Conservation (phyloP, 2,888 invertebrate genomes). For the Euplagia quadripunctaria region DNA sequence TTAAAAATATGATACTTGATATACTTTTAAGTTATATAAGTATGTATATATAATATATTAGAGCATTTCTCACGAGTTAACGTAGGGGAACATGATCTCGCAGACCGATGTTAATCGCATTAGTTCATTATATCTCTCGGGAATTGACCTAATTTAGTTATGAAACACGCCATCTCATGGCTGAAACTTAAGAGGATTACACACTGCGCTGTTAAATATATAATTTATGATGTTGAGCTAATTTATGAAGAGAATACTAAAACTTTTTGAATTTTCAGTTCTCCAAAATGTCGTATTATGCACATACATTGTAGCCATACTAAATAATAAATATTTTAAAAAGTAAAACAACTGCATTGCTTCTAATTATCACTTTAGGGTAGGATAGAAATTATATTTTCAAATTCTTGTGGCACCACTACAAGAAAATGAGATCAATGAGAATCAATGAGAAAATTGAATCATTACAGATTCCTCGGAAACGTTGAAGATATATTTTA, state of each 20-base stretch:
- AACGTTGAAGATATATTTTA: too few relatives aligned
- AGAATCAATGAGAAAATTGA: too few relatives aligned
- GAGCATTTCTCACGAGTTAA: constrained; percentile 14
- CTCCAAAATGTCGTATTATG: background rate
- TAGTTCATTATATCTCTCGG: constrained; percentile 44
- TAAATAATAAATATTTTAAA: too few relatives aligned
- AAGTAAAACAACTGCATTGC: too few relatives aligned
- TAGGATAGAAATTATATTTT: too few relatives aligned
- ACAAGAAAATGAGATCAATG: too few relatives aligned
- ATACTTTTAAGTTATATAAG: too few relatives aligned
- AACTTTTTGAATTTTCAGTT: background rate
- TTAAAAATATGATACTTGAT: too few relatives aligned
- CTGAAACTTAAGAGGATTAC: constrained; percentile 29
- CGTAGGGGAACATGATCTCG: constrained; percentile 22
- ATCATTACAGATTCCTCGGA: too few relatives aligned
- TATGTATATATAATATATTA: background rate
- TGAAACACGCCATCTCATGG: constrained; percentile 27
- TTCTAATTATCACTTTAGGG: too few relatives aligned
- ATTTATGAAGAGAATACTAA: background rate
- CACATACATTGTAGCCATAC: background rate
- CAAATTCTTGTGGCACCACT: too few relatives aligned
- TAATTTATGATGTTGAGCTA: background rate
- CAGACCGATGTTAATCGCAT: constrained; percentile 34
- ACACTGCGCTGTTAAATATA: background rate
- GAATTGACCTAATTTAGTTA: constrained; percentile 49